Percentiles rank a stretch among this genome's conserved stretches.
Evolutionary conservation across 2,113 vertebrate species (phyloP).

Genomic region (Procavia capensis): DNA sequence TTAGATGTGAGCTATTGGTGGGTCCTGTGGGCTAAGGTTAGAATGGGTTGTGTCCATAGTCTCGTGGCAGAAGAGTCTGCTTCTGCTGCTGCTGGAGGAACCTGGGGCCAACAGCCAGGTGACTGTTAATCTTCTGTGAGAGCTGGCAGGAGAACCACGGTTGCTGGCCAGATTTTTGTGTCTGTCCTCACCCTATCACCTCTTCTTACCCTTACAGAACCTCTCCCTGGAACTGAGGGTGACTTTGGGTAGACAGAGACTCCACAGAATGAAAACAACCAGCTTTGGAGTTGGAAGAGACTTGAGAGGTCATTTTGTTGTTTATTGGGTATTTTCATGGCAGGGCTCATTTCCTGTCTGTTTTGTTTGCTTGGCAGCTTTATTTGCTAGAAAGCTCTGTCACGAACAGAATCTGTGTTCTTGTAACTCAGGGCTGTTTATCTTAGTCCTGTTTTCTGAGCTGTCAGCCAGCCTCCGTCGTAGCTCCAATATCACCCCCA

Average conservation of each 20-base stretch:
- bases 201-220: neutral
- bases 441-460: neutral
- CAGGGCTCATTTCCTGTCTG: neutral
- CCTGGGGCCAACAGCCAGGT: neutral
- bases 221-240: neutral
- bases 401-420: neutral
- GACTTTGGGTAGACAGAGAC: neutral
- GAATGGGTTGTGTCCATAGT: neutral
- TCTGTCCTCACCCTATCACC: slow-evolving; percentile 7
- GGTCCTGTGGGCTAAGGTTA: neutral
- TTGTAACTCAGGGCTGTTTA: neutral
- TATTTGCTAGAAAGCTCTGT: slow-evolving; percentile 60
- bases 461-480: neutral
- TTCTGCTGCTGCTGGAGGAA: neutral
- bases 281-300: slow-evolving; percentile 53
- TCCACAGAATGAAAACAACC: slow-evolving; percentile 29
- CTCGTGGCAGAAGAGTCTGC: neutral
- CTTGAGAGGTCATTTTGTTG: slow-evolving; percentile 11
- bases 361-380: neutral
- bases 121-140: neutral
- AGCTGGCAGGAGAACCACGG: neutral
- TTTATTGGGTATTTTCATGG: slow-evolving; percentile 31
- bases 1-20: neutral
- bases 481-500: neutral
- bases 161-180: neutral